A percentile compares a stretch with the other conserved stretches of the same genome.
These are phyloP conservation scores for Hippoglossus stenolepis DNA, from an alignment of 2,113 vertebrate genomes.

Conservation along the genomic window DNA sequence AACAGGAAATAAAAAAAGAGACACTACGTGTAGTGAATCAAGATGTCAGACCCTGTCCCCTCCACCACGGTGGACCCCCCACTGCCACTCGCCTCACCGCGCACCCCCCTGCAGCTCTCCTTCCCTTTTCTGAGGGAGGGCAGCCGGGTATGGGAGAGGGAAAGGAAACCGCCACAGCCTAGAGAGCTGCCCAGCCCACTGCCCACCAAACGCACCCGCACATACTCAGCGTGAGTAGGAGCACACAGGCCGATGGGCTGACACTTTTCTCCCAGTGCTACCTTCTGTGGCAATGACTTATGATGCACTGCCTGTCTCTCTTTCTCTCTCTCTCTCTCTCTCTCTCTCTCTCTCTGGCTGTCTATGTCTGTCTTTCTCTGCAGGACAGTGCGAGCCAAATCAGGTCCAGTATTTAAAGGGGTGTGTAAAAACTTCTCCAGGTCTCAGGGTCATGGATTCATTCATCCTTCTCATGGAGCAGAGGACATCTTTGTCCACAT, in stretches of 20 bases:
- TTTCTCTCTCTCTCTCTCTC: not conserved
- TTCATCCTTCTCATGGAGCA: constrained; percentile 90
- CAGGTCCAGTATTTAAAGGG: constrained; percentile 92
- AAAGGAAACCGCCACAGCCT: constrained; percentile 85
- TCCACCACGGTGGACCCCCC: constrained; percentile 79
- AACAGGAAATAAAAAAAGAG: not conserved
- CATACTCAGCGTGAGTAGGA: constrained; percentile 95
- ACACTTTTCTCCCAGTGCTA: not conserved
- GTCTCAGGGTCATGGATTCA: constrained; percentile 96
- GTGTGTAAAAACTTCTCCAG: constrained; percentile 98
- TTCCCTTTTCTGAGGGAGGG: constrained; percentile 94
- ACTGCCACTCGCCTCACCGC: constrained; percentile 87
- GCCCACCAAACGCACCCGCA: constrained; percentile 96
- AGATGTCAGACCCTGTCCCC: constrained; percentile 89
- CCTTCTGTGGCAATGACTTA: not conserved
- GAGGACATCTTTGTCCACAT: constrained; percentile 99
- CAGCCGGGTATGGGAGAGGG: constrained; percentile 92
- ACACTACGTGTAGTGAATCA: constrained; percentile 13
- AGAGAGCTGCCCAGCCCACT: constrained; percentile 94
- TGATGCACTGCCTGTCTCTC: not conserved
- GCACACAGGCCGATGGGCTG: not conserved
- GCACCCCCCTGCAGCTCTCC: constrained; percentile 87
- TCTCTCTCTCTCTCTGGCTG: not conserved
- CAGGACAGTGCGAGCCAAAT: constrained; percentile 92
- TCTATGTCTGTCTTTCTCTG: constrained; percentile 32